phyloP scores from a whole-genome alignment of 1,140 invertebrate species.

The Rhyacophila brunnea region DNA sequence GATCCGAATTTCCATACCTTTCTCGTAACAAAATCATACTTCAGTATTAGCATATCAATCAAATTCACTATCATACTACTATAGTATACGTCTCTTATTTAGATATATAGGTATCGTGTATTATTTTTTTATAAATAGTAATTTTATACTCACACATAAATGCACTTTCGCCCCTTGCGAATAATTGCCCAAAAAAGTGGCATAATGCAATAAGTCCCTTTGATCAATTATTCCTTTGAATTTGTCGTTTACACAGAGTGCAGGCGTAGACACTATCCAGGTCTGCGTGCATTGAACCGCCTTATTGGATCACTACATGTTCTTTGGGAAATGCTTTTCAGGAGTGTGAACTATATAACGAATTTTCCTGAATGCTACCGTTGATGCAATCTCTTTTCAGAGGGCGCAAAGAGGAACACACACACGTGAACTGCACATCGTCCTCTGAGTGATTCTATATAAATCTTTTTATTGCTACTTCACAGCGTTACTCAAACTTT shows the following conservation, averaged over 20 bases:
- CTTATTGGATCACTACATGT: constrained; percentile 11
- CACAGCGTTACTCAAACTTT: no score
- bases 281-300: constrained; percentile 9
- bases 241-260: constrained; percentile 3
- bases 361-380: not conserved
- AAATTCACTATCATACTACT: no score
- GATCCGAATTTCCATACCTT: no score
- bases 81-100: no score
- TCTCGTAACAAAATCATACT: no score
- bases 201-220: not conserved
- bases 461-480: constrained; percentile 5
- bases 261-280: not conserved
- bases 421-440: no score
- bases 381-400: constrained; percentile 3
- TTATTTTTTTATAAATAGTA: no score
- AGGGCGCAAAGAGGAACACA: not conserved
- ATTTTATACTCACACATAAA: no score
- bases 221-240: constrained; percentile 17
- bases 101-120: no score
- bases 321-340: constrained; percentile 12
- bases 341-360: not conserved
- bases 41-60: no score
- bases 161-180: no score
- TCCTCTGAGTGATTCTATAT: constrained; percentile 4
- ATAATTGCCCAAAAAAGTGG: not conserved